Evolutionary conservation across 2,888 invertebrate genomes (phyloP), one percentile per base, ranked within the genome.

Genomic region (Cheilosia pagana): DNA sequence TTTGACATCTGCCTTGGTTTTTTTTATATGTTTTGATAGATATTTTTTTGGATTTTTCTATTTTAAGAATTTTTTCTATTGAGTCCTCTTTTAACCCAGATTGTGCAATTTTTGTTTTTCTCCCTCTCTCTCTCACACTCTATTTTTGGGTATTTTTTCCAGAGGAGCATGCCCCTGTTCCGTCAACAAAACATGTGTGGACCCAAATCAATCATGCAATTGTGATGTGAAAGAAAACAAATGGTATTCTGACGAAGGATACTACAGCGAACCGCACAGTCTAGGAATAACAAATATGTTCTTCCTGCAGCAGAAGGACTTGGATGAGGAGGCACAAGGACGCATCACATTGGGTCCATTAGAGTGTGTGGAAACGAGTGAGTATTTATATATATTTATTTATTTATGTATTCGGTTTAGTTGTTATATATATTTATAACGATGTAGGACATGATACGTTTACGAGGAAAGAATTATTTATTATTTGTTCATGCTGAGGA

Each of bases 291-390:
- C 96, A 5, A 95, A 97, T 90, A 96, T 98, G 96, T 96, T 96
- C 87, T 97, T 98, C 90, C 92, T 97, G 60, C 97, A 98, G 89
- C 97, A 97, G 89, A 95, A 95, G 88, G 95, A 96, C 90, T 92
- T 97, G 86, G 95, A 96, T 65, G 95, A 95, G 87, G 96, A 97
- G 90, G 96, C 97, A 1, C 95, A 96, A 88, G 97, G 97, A 1
- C 93, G 97, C 87, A 96, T 98, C 59, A 98, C 98, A 0, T 92
- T 98, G 65, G 98, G 98, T 3, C 97, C 98, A 1, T 92, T 98
- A 87, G 97, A 97, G 92, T 98, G 98, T 92, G 97, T 98, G 70
- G 98, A 98, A 93, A 98, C 98, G 76, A 97, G 98, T 98, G 93
- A 94, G 95, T 93, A 78, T 59, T 59, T 93, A 75, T 59, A 75